Percentiles rank a stretch among this genome's conserved stretches.
Conservation (phyloP, 2,113 vertebrate species). For the Lagenorhynchus albirostris region DNA sequence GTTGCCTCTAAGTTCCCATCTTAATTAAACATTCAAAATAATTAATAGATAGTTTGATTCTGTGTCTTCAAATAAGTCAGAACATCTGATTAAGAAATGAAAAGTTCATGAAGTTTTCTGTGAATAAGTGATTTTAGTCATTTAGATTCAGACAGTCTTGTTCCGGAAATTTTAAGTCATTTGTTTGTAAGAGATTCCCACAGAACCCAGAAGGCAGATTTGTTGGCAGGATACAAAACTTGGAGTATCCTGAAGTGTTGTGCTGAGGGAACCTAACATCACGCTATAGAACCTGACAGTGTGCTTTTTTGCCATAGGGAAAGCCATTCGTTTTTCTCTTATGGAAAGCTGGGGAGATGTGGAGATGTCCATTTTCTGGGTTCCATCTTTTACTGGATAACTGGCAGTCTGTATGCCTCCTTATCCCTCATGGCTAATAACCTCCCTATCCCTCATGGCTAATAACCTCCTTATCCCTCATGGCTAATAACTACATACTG, state of each 20-base stretch:
- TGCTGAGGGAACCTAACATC: not conserved
- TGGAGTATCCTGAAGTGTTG: not conserved
- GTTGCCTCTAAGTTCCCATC: not conserved
- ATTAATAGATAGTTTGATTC: not conserved
- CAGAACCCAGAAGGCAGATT: not conserved
- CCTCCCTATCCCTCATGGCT: not conserved
- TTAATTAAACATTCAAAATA: not conserved
- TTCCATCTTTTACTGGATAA: not conserved
- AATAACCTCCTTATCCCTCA: not conserved
- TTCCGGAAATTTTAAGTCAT: not conserved
- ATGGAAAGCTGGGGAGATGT: not conserved
- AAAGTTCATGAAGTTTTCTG: constrained; percentile 27
- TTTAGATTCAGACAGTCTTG: not conserved
- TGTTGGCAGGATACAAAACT: not conserved
- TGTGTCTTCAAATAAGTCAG: not conserved
- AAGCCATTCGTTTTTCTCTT: not conserved
- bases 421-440: not conserved
- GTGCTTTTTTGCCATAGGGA: not conserved
- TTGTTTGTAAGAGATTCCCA: not conserved
- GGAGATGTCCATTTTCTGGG: not conserved
- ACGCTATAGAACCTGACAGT: not conserved
- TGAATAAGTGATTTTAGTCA: not conserved
- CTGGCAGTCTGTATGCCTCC: not conserved
- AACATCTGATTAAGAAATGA: not conserved
- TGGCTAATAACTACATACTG: not conserved